Percentiles rank a stretch among this genome's conserved stretches.
Conservation (phyloP, 2,797 vertebrate genomes). For the Dallia pectoralis region DNA sequence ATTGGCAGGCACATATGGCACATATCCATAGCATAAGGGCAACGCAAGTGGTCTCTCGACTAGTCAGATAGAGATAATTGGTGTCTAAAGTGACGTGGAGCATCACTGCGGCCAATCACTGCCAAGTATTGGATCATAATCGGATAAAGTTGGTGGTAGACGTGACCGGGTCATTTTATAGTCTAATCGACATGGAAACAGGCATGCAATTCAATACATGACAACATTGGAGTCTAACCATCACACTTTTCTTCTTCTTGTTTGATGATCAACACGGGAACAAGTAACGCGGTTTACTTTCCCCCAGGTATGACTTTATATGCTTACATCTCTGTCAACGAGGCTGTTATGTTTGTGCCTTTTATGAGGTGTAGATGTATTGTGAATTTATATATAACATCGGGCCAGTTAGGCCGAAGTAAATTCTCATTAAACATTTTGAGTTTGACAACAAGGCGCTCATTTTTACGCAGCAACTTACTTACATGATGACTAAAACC, state of each 20-base stretch:
- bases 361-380: not conserved
- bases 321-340: not conserved
- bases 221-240: constrained; percentile 51
- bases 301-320: not conserved
- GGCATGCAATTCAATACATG: constrained; percentile 73
- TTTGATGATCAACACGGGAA: constrained; percentile 23
- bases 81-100: constrained; percentile 76
- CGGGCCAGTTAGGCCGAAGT: not conserved
- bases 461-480: not conserved
- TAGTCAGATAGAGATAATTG: constrained; percentile 57
- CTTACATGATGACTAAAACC: not conserved
- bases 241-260: constrained; percentile 20
- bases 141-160: constrained; percentile 85
- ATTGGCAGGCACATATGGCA: not conserved
- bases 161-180: constrained; percentile 68
- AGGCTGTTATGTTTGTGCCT: not conserved
- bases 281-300: constrained; percentile 35
- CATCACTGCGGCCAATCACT: constrained; percentile 77
- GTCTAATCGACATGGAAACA: constrained; percentile 81
- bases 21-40: not conserved
- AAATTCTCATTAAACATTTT: not conserved
- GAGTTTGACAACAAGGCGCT: not conserved
- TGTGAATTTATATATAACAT: not conserved
- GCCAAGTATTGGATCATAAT: constrained; percentile 77
- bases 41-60: constrained; percentile 25